phyloP scores from a whole-genome alignment of 2,113 vertebrate genomes.

The Sturnira hondurensis region DNA sequence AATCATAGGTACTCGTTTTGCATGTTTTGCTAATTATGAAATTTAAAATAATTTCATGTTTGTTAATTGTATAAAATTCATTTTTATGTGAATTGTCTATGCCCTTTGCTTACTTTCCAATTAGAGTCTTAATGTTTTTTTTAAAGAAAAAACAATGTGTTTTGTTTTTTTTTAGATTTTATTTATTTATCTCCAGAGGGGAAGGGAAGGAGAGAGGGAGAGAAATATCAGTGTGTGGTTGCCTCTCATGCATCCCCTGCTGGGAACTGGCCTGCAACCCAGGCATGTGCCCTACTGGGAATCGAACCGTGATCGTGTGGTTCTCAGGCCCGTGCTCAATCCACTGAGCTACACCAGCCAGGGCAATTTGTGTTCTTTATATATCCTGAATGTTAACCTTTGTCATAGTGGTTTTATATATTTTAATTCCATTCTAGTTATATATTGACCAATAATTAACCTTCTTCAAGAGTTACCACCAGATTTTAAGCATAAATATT shows the following conservation, averaged over 20 bases:
- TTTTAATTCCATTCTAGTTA: constrained; percentile 12
- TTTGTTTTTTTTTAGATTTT: no score
- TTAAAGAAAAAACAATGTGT: neutral
- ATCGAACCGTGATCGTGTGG: no score
- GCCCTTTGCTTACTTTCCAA: neutral
- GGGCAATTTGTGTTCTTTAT: no score
- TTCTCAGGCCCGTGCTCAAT: no score
- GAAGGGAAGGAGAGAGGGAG: no score
- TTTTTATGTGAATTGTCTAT: neutral
- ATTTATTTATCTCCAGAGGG: no score
- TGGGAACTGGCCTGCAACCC: no score
- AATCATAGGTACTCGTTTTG: neutral
- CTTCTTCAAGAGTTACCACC: neutral
- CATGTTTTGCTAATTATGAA: neutral
- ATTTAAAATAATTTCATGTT: neutral
- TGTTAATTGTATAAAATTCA: neutral
- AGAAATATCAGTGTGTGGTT: no score
- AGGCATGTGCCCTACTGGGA: no score
- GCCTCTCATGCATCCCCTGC: no score
- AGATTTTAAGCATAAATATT: neutral
- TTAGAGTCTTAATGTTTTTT: neutral
- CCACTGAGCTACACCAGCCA: no score
- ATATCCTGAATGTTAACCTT: neutral
- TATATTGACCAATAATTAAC: neutral
- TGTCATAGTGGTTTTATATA: neutral